Evolutionary conservation across 30 jellyfish, hydroid and myxozoan species (phyloP).

Genomic region (Aurelia aurita): DNA sequence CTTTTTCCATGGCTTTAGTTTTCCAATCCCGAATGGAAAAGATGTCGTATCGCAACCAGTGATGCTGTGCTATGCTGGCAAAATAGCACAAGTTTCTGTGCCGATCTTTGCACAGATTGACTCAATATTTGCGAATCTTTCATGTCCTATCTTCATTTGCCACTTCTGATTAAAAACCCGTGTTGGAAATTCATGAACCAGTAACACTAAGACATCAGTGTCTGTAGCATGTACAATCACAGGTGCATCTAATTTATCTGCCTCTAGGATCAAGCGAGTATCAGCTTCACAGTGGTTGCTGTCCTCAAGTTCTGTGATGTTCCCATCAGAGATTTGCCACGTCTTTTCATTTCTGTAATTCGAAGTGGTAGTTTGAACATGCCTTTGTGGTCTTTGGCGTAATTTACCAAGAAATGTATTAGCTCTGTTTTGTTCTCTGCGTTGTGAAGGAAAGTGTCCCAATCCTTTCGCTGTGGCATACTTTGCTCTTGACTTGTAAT

Average conservation of each 20-base stretch:
- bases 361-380: conserved; percentile 20
- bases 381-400: conserved; percentile 18
- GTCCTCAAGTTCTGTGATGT: conserved; percentile 3
- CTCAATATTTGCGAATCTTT: conserved; percentile 34
- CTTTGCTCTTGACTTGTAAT: conserved; percentile 27
- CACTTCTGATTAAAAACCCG: conserved; percentile 9
- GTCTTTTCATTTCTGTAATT: conserved; percentile 37
- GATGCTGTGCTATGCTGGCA: conserved; percentile 43
- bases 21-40: conserved; percentile 47
- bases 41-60: conserved; percentile 43
- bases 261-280: conserved; percentile 38
- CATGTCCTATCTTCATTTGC: conserved; percentile 52
- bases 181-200: conserved; percentile 4
- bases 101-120: conserved; percentile 37
- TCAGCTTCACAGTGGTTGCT: conserved; percentile 39
- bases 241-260: conserved; percentile 26
- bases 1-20: conserved; percentile 31
- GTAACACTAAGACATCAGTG: conserved; percentile 31
- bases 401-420: neutral
- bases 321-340: conserved; percentile 4
- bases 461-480: conserved; percentile 6
- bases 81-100: conserved; percentile 40
- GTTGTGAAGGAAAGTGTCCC: conserved; percentile 25
- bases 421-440: conserved; percentile 16
- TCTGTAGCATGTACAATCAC: conserved; percentile 28